Conservation (phyloP, 2,888 invertebrate genomes). For the Exocentrus adspersus region DNA sequence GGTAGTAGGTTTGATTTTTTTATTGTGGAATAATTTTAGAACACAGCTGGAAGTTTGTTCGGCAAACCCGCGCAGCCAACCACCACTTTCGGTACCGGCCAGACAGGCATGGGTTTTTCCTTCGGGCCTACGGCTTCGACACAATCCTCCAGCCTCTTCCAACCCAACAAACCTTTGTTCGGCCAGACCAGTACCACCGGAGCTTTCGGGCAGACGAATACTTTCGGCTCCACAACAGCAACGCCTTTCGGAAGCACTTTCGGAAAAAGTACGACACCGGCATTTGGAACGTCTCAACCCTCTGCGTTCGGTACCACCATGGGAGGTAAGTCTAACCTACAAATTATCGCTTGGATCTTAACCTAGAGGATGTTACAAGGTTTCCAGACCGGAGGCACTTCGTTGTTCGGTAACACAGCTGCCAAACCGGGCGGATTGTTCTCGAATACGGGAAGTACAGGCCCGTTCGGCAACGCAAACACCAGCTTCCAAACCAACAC, state of each 20-base stretch:
- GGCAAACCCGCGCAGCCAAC: conserved; percentile 65
- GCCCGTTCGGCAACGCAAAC: conserved; percentile 40
- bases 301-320: conserved; percentile 44
- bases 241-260: conserved; percentile 51
- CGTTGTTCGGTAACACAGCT: conserved; percentile 65
- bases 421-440: conserved; percentile 67
- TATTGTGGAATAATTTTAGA: conserved; percentile 30
- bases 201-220: conserved; percentile 42
- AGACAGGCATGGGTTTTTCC: conserved; percentile 59
- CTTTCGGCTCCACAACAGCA: conserved; percentile 39
- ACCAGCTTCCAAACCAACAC: conserved; percentile 41
- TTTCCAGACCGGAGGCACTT: conserved; percentile 33
- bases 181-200: conserved; percentile 47
- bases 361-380: conserved; percentile 29
- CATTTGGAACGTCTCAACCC: conserved; percentile 49
- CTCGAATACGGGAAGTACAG: conserved; percentile 59
- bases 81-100: conserved; percentile 56
- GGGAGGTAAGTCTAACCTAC: conserved; percentile 35
- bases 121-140: conserved; percentile 50
- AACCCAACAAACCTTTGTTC: conserved; percentile 54
- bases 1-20: not conserved
- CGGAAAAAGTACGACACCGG: conserved; percentile 57
- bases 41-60: conserved; percentile 58
- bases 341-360: no score
- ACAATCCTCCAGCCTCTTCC: conserved; percentile 49